Evolutionary conservation across 2,113 vertebrate genomes (phyloP), one percentile per base, ranked within the genome.

Genomic region (Sapajus apella): DNA sequence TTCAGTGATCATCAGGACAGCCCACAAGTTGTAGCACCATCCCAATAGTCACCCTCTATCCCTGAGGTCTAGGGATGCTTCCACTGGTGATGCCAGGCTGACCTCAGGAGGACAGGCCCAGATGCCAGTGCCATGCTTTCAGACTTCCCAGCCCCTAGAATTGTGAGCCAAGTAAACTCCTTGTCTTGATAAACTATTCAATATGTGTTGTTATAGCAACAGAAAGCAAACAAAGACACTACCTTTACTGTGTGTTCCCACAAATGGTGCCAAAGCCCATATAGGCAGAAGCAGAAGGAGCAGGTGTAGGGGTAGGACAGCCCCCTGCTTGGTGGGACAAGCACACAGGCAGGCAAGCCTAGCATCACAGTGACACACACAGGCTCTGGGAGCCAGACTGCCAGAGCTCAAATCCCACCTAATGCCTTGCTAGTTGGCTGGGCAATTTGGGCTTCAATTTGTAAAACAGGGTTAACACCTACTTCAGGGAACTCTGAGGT

Each of bases 311-410:
- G 58, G 23, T 2, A 10, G 25, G 14, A 4, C 10, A 35, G 35
- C 7, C n/a, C 11, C 5, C 6, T 13, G 45, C 32, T 43, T 56
- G 2, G 32, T 14, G 45, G n/a, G 5, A n/a, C 0, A 12, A 27
- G 27, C 56, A 64, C 43, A 9, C 50, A 18, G 35, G 68, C 50
- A 52, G 56, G 0, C 2, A 32, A 83, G 77, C 23, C 5, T 3
- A 43, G 55, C 52, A 45, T n/a, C 32, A 0, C 7, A 1, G 12
- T 27, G 5, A 89, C 43, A 85, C 45, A 50, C 90, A 27, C 16
- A 8, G 56, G 9, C 5, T 73, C 43, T 58, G n/a, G n/a, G 47
- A 18, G 14, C 52, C 32, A 76, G 30, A 81, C 1, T 32, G n/a
- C 45, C 30, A 45, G 45, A 82, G 68, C 68, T 73, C 75, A 75